Percentiles rank a stretch among this genome's conserved stretches.
Conservation (phyloP, 2,888 invertebrate genomes). For the Drosophila anceps region DNA sequence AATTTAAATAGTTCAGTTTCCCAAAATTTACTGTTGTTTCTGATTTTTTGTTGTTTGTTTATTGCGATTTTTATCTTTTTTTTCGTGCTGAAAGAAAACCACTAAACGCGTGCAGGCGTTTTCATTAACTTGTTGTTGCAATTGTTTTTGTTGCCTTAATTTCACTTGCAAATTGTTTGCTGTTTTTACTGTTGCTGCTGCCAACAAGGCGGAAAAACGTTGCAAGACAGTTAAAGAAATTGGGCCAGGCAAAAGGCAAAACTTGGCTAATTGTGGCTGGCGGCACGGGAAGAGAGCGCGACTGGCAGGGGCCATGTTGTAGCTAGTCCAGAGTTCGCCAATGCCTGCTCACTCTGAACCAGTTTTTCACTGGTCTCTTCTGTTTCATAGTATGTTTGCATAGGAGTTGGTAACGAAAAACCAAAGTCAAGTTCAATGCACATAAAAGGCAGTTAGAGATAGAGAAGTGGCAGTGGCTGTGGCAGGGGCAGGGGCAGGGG, state of each 20-base stretch:
- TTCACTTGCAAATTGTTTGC: slow-evolving; percentile 45
- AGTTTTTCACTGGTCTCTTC: slow-evolving; percentile 39
- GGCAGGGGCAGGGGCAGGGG: not conserved
- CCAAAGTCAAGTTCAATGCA: slow-evolving; percentile 75
- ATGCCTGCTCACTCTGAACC: slow-evolving; percentile 50
- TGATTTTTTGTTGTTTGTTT: slow-evolving; percentile 19
- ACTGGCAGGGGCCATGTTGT: slow-evolving; percentile 22
- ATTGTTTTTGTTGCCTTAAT: slow-evolving; percentile 59
- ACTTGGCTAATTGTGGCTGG: slow-evolving; percentile 82
- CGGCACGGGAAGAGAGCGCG: slow-evolving; percentile 40
- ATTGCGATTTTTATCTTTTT: not conserved
- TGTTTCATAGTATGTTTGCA: slow-evolving; percentile 3
- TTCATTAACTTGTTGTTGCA: slow-evolving; percentile 77
- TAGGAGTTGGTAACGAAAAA: slow-evolving; percentile 36
- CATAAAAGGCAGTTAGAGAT: slow-evolving; percentile 53
- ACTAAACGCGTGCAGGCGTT: slow-evolving; percentile 56
- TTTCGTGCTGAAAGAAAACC: slow-evolving; percentile 21
- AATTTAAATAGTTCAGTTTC: slow-evolving; percentile 1
- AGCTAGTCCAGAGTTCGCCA: slow-evolving; percentile 20
- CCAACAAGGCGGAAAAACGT: slow-evolving; percentile 66
- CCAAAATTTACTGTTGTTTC: slow-evolving; percentile 6
- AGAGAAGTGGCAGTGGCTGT: not conserved
- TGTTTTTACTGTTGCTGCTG: slow-evolving; percentile 32
- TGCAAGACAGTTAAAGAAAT: slow-evolving; percentile 58
- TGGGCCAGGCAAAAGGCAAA: slow-evolving; percentile 58